A percentile compares a stretch with the other conserved stretches of the same genome.
phyloP scores from a whole-genome alignment of 2,888 invertebrate species.

The Eilema griseolum region DNA sequence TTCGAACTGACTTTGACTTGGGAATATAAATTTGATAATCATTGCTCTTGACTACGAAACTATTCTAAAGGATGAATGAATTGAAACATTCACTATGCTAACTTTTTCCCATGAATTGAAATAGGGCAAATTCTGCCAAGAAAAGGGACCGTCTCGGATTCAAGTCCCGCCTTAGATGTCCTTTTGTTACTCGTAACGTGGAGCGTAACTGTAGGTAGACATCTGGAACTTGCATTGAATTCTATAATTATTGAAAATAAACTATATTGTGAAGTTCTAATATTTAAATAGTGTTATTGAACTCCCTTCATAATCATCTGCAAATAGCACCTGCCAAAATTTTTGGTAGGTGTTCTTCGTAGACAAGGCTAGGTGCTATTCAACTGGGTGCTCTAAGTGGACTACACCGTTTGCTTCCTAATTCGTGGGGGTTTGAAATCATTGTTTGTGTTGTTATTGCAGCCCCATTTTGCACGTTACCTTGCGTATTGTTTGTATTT shows the following conservation, averaged over 20 bases:
- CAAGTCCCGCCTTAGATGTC: too few species aligned
- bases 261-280: too few species aligned
- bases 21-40: slow-evolving; percentile 2
- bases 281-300: too few species aligned
- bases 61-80: neutral
- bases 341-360: too few species aligned
- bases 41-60: slow-evolving; percentile 1
- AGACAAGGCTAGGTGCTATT: too few species aligned
- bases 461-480: neutral
- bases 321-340: too few species aligned
- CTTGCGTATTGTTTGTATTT: neutral
- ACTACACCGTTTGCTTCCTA: neutral
- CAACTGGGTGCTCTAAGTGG: too few species aligned
- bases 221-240: too few species aligned
- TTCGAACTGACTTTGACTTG: slow-evolving; percentile 11
- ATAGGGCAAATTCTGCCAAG: neutral
- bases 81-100: neutral
- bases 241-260: too few species aligned
- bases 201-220: too few species aligned
- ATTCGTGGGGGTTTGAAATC: neutral
- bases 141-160: neutral
- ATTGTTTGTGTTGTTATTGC: neutral
- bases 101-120: neutral
- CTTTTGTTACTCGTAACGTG: too few species aligned
- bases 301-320: too few species aligned